Base-by-base conservation (phyloP, 2,888 invertebrate species). In the Coecobrya sp. region DNA sequence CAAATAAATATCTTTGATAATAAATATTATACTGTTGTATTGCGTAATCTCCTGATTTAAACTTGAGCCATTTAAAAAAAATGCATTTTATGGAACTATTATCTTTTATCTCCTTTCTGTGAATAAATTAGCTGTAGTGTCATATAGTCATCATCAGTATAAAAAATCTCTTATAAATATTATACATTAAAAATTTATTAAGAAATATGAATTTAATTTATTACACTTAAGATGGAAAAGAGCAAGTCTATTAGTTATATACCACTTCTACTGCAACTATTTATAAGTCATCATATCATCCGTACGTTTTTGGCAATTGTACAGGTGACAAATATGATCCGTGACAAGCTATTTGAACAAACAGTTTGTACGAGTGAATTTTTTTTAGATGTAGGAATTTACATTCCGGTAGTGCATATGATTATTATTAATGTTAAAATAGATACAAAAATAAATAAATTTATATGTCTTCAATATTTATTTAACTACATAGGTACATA, bases 21-120 rank as follows among this genome's bases (percentile, higher is more conserved):
- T 62, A 62, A 62, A 62, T 22, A 59, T 59, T 59, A 1, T 25
- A 62, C 62, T 10, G 55, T 68, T 27, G 13, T 16, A 27, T 16
- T 68, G 11, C 62, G 11, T 65, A 25, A 73, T 73, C 76, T 19
- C 27, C 22, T 27, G 55, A 55, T 52, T 79, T 79, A 4, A 25
- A 30, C 30, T 68, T 16, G 30, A 68, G 68, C n/a, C 42, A 45
- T n/a, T 25, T 30, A 68, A 68, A 36, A 7, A 8, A 73, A 73
- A 42, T 73, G 73, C 73, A 22, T 42, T n/a, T 30, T 79, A 49
- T 52, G 52, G 42, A 82, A 52, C n/a, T 36, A 82, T 82, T 62
- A n/a, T 49, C 59, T 36, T 42, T 2, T 16, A 91, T 91, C 91
- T 82, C 86, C 91, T 91, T 91, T 81, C 91, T 86, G 81, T 91